Evolutionary conservation across 2,888 invertebrate species (phyloP), one percentile per base, ranked within the genome.

Genomic region (Aleiodes testaceus): DNA sequence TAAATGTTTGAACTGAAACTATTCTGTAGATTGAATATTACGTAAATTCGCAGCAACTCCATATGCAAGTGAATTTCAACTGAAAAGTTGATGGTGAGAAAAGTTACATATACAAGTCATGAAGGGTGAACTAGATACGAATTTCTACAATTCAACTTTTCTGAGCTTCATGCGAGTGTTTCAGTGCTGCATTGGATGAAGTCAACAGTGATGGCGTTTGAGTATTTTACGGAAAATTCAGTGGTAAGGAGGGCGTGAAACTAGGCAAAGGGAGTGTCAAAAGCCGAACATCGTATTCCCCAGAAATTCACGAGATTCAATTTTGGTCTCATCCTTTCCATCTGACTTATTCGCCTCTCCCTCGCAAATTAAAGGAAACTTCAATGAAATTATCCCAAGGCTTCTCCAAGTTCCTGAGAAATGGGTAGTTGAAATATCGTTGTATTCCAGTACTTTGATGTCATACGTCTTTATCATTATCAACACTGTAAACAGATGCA

Each of bases 261-360:
- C 36, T 59, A 42, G 12, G 26, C 53, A 18, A 52, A n/a, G 30
- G 30, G 26, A 53, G 53, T 22, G 30, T 6, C 26, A 14, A 16
- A 50, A 50, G 30, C 59, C 14, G 26, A 26, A 55, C 42, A 42
- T 36, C 59, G 59, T 59, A 26, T 59, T 59, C 59, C 14, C 36
- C 16, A 36, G 36, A 59, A 59, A 59, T 59, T 59, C 59, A 59
- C 36, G 59, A 42, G 59, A 59, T 59, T 59, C 59, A 59, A 59
- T 59, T 59, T 59, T 59, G 7, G 59, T 59, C 16, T 42, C 59
- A 59, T 16, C 59, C 18, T 16, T 18, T 16, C 11, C 59, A 7
- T 36, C 36, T 36, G 36, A 36, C 36, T 36, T 36, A 26, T 26
- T 14, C 55, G 6, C 55, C 4, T 42, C 2, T 14, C n/a, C 42